Percentiles rank a stretch among this genome's conserved stretches.
Evolutionary conservation across 2,113 vertebrate genomes (phyloP).

Genomic region (Centrocercus urophasianus): DNA sequence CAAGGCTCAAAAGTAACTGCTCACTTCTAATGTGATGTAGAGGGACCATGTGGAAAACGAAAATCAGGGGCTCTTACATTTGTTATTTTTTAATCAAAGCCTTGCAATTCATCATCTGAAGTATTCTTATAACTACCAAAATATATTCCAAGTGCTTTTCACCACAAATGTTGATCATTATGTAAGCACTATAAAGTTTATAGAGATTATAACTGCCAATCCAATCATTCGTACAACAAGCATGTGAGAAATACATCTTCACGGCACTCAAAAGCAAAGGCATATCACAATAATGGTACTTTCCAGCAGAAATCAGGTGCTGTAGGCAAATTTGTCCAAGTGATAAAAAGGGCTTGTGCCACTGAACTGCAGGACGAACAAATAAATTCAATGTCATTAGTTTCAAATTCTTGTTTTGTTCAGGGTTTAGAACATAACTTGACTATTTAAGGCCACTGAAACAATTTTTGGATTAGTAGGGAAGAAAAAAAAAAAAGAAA

Average conservation of each 20-base stretch:
- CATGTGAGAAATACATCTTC: background rate
- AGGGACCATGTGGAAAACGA: background rate
- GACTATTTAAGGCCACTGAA: background rate
- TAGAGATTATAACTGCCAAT: background rate
- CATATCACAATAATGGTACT: background rate
- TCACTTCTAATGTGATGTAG: background rate
- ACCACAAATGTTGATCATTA: background rate
- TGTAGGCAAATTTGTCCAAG: slow-evolving; percentile 1
- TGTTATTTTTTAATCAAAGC: slow-evolving; percentile 36
- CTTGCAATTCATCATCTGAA: slow-evolving; percentile 22
- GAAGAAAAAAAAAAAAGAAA: slow-evolving; percentile 9
- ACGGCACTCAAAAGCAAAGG: background rate
- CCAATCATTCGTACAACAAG: background rate
- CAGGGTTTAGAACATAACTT: too few species aligned
- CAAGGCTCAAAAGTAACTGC: background rate
- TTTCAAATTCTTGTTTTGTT: background rate
- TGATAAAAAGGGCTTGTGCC: background rate
- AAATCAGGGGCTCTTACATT: background rate
- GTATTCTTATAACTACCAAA: slow-evolving; percentile 19
- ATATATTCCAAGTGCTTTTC: slow-evolving; percentile 31
- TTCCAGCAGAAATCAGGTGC: background rate
- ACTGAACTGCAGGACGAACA: background rate
- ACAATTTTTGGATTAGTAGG: background rate
- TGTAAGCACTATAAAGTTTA: background rate
- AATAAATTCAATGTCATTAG: background rate